Percentiles rank a stretch among this genome's conserved stretches.
phyloP scores from a whole-genome alignment of 2,888 invertebrate species.

The Aphelenchoides bicaudatus region DNA sequence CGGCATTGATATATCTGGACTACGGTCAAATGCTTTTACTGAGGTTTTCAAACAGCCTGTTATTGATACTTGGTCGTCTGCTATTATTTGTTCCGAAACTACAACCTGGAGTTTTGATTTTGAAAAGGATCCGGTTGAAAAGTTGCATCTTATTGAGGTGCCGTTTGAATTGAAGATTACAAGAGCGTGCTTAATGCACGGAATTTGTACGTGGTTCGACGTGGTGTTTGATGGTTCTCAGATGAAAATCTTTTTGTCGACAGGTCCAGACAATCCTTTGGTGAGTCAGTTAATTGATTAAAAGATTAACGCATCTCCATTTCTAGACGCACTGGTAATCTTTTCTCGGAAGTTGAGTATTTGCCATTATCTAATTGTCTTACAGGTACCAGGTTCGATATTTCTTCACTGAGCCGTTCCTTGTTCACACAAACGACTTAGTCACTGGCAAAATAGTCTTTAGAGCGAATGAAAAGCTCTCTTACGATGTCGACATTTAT shows the following conservation, averaged over 20 bases:
- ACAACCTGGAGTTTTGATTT: slow-evolving; percentile 90
- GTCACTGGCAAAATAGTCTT: slow-evolving; percentile 81
- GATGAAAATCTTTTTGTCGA: slow-evolving; percentile 35
- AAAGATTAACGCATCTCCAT: no score
- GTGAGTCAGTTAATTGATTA: no score
- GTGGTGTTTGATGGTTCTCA: slow-evolving; percentile 81
- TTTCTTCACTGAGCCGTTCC: slow-evolving; percentile 83
- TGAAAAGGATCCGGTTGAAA: slow-evolving; percentile 82
- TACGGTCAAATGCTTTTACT: slow-evolving; percentile 86
- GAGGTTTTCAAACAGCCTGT: slow-evolving; percentile 97
- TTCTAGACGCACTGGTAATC: not conserved
- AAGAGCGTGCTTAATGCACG: slow-evolving; percentile 90
- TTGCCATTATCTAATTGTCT: slow-evolving; percentile 69
- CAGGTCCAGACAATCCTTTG: no score
- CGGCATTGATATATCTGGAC: slow-evolving; percentile 86
- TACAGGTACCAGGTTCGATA: slow-evolving; percentile 99
- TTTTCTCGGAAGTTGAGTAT: slow-evolving; percentile 7
- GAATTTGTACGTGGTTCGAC: slow-evolving; percentile 96
- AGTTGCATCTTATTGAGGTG: slow-evolving; percentile 89
- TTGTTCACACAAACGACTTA: slow-evolving; percentile 76
- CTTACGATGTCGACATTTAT: slow-evolving; percentile 96
- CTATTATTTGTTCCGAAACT: slow-evolving; percentile 91
- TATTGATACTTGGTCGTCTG: slow-evolving; percentile 94
- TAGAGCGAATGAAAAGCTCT: slow-evolving; percentile 88
- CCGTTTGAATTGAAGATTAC: slow-evolving; percentile 86